Evolutionary conservation across 2,797 vertebrate species (phyloP).

Genomic region (Phrynocephalus guinanensis): DNA sequence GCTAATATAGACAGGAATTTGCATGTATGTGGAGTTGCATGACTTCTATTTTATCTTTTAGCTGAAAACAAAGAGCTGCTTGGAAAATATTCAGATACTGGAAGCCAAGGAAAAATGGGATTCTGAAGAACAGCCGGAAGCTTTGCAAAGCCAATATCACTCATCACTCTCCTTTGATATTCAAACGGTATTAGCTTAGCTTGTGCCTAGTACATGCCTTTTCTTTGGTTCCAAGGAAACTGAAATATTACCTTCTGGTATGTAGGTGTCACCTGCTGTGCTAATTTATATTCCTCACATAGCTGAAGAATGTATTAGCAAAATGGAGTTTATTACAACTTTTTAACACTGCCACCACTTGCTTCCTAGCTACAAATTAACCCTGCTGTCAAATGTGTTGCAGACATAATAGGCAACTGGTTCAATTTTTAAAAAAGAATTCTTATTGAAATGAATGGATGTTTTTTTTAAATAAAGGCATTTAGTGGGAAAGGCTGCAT

Average conservation of each 20-base stretch:
- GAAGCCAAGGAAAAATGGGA: conserved; percentile 81
- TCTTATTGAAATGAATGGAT: conserved; percentile 39
- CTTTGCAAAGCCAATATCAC: conserved; percentile 72
- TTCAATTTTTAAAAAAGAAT: conserved; percentile 54
- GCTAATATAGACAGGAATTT: background rate
- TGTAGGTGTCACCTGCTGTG: conserved; percentile 50
- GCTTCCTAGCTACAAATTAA: conserved; percentile 74
- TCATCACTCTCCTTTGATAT: conserved; percentile 81
- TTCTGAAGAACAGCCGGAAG: conserved; percentile 58
- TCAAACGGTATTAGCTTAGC: conserved; percentile 80
- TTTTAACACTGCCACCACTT: conserved; percentile 56
- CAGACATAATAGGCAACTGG: conserved; percentile 70
- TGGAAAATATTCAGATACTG: conserved; percentile 76
- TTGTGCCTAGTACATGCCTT: background rate
- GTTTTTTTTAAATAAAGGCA: conserved; percentile 46
- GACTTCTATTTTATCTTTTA: conserved; percentile 61
- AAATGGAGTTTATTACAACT: conserved; percentile 66
- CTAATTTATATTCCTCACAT: conserved; percentile 68
- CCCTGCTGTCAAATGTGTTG: conserved; percentile 73
- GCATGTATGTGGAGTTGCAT: conserved; percentile 28
- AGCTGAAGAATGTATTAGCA: conserved; percentile 60
- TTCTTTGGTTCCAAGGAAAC: conserved; percentile 48
- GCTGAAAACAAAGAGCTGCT: conserved; percentile 75
- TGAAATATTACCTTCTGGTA: conserved; percentile 56
- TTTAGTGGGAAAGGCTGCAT: conserved; percentile 49